phyloP scores from a whole-genome alignment of 2,888 invertebrate species.

The Parthenolecanium corni region DNA sequence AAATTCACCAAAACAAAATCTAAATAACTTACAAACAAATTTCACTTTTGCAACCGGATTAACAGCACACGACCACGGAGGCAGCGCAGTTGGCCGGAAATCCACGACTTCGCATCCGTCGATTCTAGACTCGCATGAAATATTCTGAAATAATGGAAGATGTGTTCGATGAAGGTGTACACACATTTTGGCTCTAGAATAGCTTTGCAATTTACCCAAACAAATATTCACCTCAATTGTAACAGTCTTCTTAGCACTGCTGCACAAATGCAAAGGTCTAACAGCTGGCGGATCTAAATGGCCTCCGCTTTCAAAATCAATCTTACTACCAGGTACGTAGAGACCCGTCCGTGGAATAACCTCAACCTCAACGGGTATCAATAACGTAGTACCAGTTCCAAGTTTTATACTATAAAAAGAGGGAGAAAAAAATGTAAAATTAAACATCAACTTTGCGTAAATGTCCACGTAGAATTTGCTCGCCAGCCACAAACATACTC shows the following conservation, averaged over 20 bases:
- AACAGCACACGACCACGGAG: slow-evolving; percentile 16
- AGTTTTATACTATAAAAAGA: slow-evolving; percentile 50
- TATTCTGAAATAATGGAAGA: not conserved
- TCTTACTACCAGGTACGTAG: slow-evolving; percentile 60
- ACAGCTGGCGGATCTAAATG: slow-evolving; percentile 48
- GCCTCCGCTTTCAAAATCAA: slow-evolving; percentile 74
- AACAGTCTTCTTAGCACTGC: slow-evolving; percentile 16
- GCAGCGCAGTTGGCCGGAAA: slow-evolving; percentile 9
- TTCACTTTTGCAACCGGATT: slow-evolving; percentile 19
- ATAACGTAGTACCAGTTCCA: slow-evolving; percentile 44
- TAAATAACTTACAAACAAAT: slow-evolving; percentile 17
- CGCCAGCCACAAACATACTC: not conserved
- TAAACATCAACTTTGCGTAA: not conserved
- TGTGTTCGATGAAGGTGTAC: too few relatives aligned
- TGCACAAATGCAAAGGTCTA: slow-evolving; percentile 14
- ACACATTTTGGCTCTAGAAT: not conserved
- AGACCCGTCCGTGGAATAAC: slow-evolving; percentile 58
- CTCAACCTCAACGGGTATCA: slow-evolving; percentile 75
- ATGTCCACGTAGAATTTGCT: not conserved
- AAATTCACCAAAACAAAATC: too few relatives aligned
- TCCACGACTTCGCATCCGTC: slow-evolving; percentile 18
- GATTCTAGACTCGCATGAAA: slow-evolving; percentile 9
- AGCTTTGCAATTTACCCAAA: not conserved
- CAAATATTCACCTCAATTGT: slow-evolving; percentile 6
- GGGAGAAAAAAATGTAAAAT: not conserved